Evolutionary conservation across 2,797 vertebrate genomes (phyloP).

Genomic region (Phaenicophaeus curvirostris): DNA sequence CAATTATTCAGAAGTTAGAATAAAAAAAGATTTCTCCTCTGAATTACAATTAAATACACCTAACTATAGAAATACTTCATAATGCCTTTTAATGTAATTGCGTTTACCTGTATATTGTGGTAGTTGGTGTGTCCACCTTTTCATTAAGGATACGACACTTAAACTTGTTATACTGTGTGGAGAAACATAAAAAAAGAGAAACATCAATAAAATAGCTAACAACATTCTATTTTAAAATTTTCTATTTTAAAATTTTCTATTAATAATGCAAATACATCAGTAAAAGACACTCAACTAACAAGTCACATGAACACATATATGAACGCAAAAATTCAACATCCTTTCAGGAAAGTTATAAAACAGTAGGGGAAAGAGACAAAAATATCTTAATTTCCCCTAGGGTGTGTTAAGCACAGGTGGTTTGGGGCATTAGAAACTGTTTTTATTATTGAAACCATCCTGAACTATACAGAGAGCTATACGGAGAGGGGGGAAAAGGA

Average conservation of each 20-base stretch:
- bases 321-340: not conserved
- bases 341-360: not conserved
- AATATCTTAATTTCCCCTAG: not conserved
- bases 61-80: not conserved
- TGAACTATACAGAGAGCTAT: not conserved
- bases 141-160: conserved; percentile 95
- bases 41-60: not conserved
- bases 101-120: conserved; percentile 92
- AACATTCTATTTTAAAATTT: not conserved
- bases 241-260: not conserved
- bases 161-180: conserved; percentile 91
- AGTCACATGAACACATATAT: not conserved
- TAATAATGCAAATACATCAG: not conserved
- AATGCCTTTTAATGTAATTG: not conserved
- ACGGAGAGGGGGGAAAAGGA: not conserved
- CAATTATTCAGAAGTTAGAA: not conserved
- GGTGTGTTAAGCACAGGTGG: not conserved
- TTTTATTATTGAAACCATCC: not conserved
- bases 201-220: not conserved
- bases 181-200: not conserved
- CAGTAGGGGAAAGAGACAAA: not conserved
- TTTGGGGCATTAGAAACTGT: not conserved
- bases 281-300: not conserved
- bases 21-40: not conserved
- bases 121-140: conserved; percentile 89